Percentiles rank a stretch among this genome's conserved stretches.
Conservation (phyloP, 35 echinoderm and acorn worm genomes). For the Ophioderma brevispina region DNA sequence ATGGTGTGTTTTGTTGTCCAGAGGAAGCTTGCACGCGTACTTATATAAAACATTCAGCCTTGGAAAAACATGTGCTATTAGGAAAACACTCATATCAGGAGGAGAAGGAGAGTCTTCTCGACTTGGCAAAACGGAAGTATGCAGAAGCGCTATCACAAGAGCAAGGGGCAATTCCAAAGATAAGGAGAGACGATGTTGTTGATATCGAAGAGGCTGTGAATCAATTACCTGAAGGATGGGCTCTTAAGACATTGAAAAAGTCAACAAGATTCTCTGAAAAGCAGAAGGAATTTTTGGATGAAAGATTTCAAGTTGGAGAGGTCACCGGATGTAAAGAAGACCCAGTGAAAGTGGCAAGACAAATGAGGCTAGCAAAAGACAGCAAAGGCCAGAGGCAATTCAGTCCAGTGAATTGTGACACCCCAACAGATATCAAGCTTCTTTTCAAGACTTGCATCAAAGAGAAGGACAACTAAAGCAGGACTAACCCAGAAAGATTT, state of each 20-base stretch:
- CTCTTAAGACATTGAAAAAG: neutral
- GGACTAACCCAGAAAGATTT: neutral
- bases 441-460: neutral
- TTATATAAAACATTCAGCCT: neutral
- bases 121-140: neutral
- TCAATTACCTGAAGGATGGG: neutral
- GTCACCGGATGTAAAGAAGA: neutral
- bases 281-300: neutral
- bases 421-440: neutral
- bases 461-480: neutral
- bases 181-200: neutral
- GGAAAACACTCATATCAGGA: neutral
- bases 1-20: neutral
- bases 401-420: neutral
- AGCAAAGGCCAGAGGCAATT: neutral
- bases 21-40: neutral
- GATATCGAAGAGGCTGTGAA: neutral
- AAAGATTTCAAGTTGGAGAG: neutral
- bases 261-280: neutral
- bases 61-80: neutral
- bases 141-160: neutral
- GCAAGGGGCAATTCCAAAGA: neutral
- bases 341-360: neutral
- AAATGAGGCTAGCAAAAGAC: neutral
- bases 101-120: neutral